Conservation (phyloP, 1,140 invertebrate genomes). For the Achroia grisella region DNA sequence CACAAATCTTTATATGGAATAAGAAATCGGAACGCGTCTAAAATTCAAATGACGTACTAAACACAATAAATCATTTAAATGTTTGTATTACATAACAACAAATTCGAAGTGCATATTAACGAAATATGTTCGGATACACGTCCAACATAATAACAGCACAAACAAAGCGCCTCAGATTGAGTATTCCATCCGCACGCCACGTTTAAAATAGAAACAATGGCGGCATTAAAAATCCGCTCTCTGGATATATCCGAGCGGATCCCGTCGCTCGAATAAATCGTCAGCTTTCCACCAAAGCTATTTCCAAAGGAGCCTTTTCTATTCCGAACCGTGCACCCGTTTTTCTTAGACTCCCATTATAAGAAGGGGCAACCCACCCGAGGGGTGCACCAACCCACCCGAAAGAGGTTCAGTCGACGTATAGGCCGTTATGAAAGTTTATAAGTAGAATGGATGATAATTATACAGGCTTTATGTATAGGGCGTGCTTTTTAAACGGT, state of each 20-base stretch:
- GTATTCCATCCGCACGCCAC: conserved; percentile 67
- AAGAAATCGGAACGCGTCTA: too few relatives aligned
- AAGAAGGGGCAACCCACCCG: conserved; percentile 34
- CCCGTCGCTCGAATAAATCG: conserved; percentile 69
- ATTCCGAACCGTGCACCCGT: conserved; percentile 68
- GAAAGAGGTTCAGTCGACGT: conserved; percentile 71
- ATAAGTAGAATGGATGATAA: conserved; percentile 73
- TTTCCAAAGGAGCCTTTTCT: conserved; percentile 72
- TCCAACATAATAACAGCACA: conserved; percentile 7
- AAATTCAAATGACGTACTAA: too few relatives aligned
- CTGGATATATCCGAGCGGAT: conserved; percentile 63
- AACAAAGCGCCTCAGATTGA: conserved; percentile 50
- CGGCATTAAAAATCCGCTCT: conserved; percentile 70
- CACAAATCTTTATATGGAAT: too few relatives aligned
- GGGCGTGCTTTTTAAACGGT: conserved; percentile 57
- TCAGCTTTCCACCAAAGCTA: conserved; percentile 69
- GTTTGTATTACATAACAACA: too few relatives aligned
- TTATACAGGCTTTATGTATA: conserved; percentile 64
- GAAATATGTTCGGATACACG: background rate
- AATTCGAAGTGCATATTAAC: too few relatives aligned
- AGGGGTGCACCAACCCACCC: conserved; percentile 23
- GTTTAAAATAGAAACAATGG: conserved; percentile 72
- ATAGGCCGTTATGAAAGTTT: conserved; percentile 73
- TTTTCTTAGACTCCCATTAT: conserved; percentile 70
- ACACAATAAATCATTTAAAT: too few relatives aligned